These are phyloP conservation scores for Ephialtes manifestator DNA, from an alignment of 2,888 invertebrate genomes.

Conservation along the genomic window DNA sequence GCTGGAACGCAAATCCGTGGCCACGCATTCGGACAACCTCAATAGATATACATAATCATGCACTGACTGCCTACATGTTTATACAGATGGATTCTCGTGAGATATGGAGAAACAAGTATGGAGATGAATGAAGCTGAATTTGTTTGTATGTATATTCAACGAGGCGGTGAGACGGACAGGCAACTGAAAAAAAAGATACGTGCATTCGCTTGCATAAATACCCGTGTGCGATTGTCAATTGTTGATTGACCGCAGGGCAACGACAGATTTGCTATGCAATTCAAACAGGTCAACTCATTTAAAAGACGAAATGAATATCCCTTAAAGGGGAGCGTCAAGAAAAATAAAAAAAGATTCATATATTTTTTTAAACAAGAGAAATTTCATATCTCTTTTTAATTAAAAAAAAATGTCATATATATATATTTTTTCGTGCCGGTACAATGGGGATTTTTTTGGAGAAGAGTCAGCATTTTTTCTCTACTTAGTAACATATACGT, in stretches of 20 bases:
- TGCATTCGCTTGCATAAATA: background rate
- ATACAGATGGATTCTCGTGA: background rate
- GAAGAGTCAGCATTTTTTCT: too few relatives aligned
- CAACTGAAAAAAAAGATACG: background rate
- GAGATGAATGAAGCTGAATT: constrained; percentile 9
- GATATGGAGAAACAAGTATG: constrained; percentile 11
- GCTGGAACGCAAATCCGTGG: constrained; percentile 9
- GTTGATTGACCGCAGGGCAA: background rate
- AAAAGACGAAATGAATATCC: too few relatives aligned
- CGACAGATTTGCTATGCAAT: too few relatives aligned
- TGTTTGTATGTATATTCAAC: background rate
- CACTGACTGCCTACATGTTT: constrained; percentile 6
- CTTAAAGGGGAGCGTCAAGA: too few relatives aligned
- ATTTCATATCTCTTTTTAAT: too few relatives aligned
- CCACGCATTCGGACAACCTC: constrained; percentile 2
- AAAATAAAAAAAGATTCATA: too few relatives aligned
- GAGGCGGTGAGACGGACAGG: background rate
- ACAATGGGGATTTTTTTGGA: too few relatives aligned
- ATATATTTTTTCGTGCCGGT: too few relatives aligned
- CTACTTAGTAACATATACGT: too few relatives aligned
- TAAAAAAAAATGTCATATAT: too few relatives aligned
- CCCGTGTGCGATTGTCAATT: background rate
- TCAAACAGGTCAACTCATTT: background rate
- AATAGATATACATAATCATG: background rate
- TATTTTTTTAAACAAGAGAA: too few relatives aligned